These are phyloP conservation scores for Isoperla grammatica DNA, from an alignment of 2,888 invertebrate genomes.

Conservation along the genomic window DNA sequence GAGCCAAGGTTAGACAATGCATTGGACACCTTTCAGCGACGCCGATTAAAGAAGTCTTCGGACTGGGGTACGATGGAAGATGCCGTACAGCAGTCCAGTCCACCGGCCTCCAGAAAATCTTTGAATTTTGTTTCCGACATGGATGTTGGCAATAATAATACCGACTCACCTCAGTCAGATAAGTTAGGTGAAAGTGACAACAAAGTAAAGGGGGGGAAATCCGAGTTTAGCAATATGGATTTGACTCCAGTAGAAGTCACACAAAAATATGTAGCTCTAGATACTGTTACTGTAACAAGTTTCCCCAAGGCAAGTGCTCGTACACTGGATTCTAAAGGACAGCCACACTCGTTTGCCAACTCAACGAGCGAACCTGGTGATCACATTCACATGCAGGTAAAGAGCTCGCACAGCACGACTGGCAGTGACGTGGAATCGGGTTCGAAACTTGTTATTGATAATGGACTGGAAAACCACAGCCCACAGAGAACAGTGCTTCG, in stretches of 20 bases:
- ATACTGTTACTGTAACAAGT: neutral
- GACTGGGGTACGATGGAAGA: constrained; percentile 73
- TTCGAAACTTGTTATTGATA: neutral
- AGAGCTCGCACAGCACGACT: neutral
- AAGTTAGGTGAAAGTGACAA: constrained; percentile 36
- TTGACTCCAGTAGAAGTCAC: neutral
- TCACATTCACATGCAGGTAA: neutral
- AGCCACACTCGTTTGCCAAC: neutral
- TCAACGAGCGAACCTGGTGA: neutral
- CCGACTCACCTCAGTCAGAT: constrained; percentile 1
- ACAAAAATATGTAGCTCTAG: no score
- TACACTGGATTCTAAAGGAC: neutral
- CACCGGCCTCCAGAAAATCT: neutral
- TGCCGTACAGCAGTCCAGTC: constrained; percentile 41
- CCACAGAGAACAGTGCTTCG: constrained; percentile 19
- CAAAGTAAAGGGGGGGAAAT: constrained; percentile 38
- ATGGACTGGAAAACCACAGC: neutral
- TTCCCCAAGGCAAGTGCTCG: constrained; percentile 8
- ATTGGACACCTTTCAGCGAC: constrained; percentile 60
- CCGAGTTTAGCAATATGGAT: neutral
- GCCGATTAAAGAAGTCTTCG: constrained; percentile 64
- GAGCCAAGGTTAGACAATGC: constrained; percentile 44
- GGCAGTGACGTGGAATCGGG: neutral
- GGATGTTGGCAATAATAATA: neutral
- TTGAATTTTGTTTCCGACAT: constrained; percentile 5